These are phyloP conservation scores for Virgularia gustaviana DNA, from an alignment of 92 coral and sea anemone species.

Conservation along the genomic window DNA sequence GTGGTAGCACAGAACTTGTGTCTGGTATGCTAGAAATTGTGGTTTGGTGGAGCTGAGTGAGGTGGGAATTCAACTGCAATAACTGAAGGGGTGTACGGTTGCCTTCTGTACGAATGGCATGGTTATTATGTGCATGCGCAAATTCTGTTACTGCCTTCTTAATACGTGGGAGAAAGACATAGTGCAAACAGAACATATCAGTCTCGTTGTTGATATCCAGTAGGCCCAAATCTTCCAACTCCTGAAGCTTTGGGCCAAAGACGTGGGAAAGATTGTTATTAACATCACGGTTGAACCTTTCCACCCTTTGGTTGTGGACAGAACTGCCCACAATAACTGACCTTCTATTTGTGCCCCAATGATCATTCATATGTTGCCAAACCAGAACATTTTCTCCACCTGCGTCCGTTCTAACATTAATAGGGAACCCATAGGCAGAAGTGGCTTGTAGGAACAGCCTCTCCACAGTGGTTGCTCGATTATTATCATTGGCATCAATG, in stretches of 20 bases:
- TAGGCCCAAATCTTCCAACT: slow-evolving; percentile 13
- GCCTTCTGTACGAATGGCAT: slow-evolving; percentile 12
- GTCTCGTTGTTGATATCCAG: slow-evolving; percentile 21
- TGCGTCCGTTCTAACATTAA: slow-evolving; percentile 15
- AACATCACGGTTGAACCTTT: not conserved
- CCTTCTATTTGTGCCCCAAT: slow-evolving; percentile 2
- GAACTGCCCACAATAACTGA: not conserved
- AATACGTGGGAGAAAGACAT: slow-evolving; percentile 16
- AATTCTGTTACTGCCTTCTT: slow-evolving; percentile 19
- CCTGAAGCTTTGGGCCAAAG: slow-evolving; percentile 1
- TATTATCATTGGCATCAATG: slow-evolving; percentile 10
- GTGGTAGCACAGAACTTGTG: too few species aligned
- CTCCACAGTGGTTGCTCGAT: not conserved
- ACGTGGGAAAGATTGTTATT: slow-evolving; percentile 18
- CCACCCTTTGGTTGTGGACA: slow-evolving; percentile 8
- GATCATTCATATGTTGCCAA: slow-evolving; percentile 4
- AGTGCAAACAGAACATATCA: slow-evolving; percentile 25
- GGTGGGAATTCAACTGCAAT: slow-evolving; percentile 8
- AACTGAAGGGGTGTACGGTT: not conserved
- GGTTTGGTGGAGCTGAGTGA: slow-evolving; percentile 1
- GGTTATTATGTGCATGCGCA: slow-evolving; percentile 13
- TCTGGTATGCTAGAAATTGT: too few species aligned
- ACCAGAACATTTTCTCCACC: slow-evolving; percentile 22
- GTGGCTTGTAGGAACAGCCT: slow-evolving; percentile 6
- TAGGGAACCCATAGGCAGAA: not conserved